Evolutionary conservation across 92 coral and sea anemone species (phyloP).

Genomic region (Epizoanthus scotinus): DNA sequence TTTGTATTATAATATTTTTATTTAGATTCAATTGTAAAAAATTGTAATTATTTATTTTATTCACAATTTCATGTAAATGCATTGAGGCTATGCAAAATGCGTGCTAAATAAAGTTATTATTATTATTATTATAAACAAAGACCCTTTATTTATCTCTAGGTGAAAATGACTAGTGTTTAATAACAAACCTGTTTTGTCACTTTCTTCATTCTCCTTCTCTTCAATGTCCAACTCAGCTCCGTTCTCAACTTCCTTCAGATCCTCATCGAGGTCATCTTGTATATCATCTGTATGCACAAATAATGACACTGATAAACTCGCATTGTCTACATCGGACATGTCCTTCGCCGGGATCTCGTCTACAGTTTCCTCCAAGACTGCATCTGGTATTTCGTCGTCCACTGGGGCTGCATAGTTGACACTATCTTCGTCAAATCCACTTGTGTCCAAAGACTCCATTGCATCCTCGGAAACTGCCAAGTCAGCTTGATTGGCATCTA

Average conservation of each 20-base stretch:
- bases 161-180: too few relatives aligned
- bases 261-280: conserved; percentile 97
- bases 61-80: too few relatives aligned
- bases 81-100: too few relatives aligned
- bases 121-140: too few relatives aligned
- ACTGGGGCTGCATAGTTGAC: conserved; percentile 1
- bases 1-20: too few relatives aligned
- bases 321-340: conserved; percentile 61
- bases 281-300: conserved; percentile 96
- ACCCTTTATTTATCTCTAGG: too few relatives aligned
- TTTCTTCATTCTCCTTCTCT: conserved; percentile 51
- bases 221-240: conserved; percentile 56
- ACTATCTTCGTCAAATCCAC: conserved; percentile 13
- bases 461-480: background rate
- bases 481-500: conserved; percentile 3
- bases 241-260: conserved; percentile 79
- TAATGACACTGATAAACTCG: conserved; percentile 83
- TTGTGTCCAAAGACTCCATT: background rate
- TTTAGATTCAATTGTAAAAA: too few relatives aligned
- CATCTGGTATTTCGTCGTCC: conserved; percentile 30
- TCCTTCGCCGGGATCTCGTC: conserved; percentile 59
- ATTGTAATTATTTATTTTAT: too few relatives aligned
- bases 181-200: conserved; percentile 54
- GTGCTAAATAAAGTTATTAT: too few relatives aligned
- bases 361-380: conserved; percentile 12